Percentiles rank a stretch among this genome's conserved stretches.
These are phyloP conservation scores for Caenorhabditis sinica DNA, from an alignment of 2,888 invertebrate genomes.

Conservation along the genomic window DNA sequence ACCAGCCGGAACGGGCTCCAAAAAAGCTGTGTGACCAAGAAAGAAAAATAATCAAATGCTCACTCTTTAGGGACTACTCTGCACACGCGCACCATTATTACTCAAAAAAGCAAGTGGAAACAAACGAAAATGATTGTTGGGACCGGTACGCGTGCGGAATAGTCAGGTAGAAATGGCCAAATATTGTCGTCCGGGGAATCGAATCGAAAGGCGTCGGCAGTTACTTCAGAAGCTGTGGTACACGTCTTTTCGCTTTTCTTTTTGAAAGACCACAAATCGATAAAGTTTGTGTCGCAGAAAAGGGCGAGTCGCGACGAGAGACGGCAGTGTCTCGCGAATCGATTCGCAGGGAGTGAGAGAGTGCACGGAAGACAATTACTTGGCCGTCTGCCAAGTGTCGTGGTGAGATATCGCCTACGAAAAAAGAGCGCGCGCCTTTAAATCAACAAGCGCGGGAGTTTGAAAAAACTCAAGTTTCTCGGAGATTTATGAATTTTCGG, in stretches of 20 bases:
- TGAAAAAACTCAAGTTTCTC: background rate
- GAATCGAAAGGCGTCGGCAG: constrained; percentile 52
- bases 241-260: constrained; percentile 17
- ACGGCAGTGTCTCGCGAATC: constrained; percentile 42
- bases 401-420: constrained; percentile 38
- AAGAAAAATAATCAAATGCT: constrained; percentile 71
- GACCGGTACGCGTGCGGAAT: constrained; percentile 53
- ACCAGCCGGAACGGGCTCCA: constrained; percentile 18
- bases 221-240: constrained; percentile 31
- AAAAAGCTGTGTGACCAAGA: constrained; percentile 44
- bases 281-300: constrained; percentile 56
- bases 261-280: constrained; percentile 48
- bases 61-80: constrained; percentile 81
- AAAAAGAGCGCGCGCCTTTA: constrained; percentile 40
- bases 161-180: constrained; percentile 56
- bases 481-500: background rate
- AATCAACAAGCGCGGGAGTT: constrained; percentile 31
- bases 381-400: constrained; percentile 55
- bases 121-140: constrained; percentile 41
- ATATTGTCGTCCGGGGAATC: constrained; percentile 55
- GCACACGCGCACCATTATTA: constrained; percentile 77
- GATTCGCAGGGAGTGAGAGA: constrained; percentile 30
- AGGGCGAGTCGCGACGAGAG: constrained; percentile 17
- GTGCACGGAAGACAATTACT: constrained; percentile 6
- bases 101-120: constrained; percentile 46